Evolutionary conservation across 1,140 invertebrate species (phyloP).

Genomic region (Anastrepha obliqua): DNA sequence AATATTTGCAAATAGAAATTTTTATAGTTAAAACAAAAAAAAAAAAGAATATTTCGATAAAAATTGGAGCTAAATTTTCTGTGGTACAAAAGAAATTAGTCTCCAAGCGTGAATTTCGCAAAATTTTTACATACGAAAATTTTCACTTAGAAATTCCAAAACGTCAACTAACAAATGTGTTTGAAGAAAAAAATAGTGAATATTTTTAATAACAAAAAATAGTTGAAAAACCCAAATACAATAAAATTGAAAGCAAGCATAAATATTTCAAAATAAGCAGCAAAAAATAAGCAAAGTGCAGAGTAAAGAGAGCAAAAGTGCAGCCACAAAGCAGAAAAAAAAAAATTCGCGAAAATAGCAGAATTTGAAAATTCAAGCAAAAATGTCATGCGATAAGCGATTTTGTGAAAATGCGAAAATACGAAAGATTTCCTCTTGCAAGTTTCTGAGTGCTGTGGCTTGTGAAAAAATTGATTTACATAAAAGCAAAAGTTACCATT

Average conservation of each 20-base stretch:
- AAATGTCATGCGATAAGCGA: constrained; percentile 17
- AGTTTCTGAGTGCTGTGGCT: neutral
- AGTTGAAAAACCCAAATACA: neutral
- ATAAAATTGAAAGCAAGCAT: neutral
- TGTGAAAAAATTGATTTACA: neutral
- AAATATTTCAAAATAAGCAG: no score
- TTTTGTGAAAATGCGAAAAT: neutral
- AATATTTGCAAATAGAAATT: neutral
- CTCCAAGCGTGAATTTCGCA: neutral
- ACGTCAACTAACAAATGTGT: neutral
- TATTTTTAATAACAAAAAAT: no score
- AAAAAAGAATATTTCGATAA: neutral
- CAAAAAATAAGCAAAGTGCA: constrained; percentile 1
- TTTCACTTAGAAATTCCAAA: constrained; percentile 36
- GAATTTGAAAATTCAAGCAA: neutral
- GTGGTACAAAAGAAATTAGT: neutral
- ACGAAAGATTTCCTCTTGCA: neutral
- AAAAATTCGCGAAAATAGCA: neutral
- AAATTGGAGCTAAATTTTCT: neutral
- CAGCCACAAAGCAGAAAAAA: neutral
- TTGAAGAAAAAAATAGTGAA: neutral
- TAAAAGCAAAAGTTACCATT: neutral
- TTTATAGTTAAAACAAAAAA: neutral
- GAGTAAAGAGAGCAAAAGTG: neutral
- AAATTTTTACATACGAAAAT: constrained; percentile 7